Conservation (phyloP, 2,888 invertebrate species). For the Tridacna gigas region DNA sequence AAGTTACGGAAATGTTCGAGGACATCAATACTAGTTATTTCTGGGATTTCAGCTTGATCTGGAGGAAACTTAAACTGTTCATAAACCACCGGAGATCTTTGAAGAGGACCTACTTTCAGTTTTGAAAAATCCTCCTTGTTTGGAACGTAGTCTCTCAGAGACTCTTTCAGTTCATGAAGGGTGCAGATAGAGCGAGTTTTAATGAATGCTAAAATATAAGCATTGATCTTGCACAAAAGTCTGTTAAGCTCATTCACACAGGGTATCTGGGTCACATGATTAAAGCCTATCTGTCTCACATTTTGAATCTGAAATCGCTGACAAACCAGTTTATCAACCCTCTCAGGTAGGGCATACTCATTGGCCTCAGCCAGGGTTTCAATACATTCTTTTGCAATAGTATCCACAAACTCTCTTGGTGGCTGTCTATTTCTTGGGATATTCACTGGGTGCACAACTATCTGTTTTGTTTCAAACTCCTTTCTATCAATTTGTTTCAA, state of each 20-base stretch:
- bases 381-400: conserved; percentile 79
- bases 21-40: conserved; percentile 79
- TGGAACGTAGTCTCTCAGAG: conserved; percentile 73
- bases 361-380: conserved; percentile 77
- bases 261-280: conserved; percentile 62
- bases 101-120: conserved; percentile 81
- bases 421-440: conserved; percentile 39
- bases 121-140: conserved; percentile 72
- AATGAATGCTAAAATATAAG: conserved; percentile 80
- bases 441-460: conserved; percentile 48
- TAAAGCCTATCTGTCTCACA: conserved; percentile 51
- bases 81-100: conserved; percentile 78
- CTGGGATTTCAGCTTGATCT: conserved; percentile 75
- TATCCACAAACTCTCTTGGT: conserved; percentile 70
- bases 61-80: conserved; percentile 80
- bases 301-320: conserved; percentile 65
- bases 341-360: conserved; percentile 76
- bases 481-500: conserved; percentile 55
- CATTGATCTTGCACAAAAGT: conserved; percentile 71
- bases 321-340: conserved; percentile 75
- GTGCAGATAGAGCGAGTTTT: conserved; percentile 78
- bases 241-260: conserved; percentile 77
- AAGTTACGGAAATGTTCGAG: conserved; percentile 74
- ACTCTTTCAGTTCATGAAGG: conserved; percentile 76
- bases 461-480: conserved; percentile 65